Percentiles rank a stretch among this genome's conserved stretches.
phyloP scores from a whole-genome alignment of 2,797 vertebrate genomes.

The Pipistrellus kuhlii region DNA sequence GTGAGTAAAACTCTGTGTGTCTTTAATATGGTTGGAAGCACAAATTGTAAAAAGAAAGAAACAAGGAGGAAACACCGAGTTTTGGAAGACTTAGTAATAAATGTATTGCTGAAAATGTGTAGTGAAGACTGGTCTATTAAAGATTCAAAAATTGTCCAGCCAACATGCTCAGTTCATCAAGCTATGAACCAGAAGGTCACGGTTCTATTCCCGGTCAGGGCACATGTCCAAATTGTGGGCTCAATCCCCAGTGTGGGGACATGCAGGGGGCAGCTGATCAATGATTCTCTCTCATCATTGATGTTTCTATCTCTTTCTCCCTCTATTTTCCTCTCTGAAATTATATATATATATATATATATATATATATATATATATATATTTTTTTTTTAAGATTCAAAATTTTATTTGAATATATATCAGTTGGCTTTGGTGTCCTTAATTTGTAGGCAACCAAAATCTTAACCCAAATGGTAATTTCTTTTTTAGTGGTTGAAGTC shows the following conservation, averaged over 20 bases:
- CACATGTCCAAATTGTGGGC: too few species aligned
- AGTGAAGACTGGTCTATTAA: not conserved
- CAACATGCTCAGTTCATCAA: too few species aligned
- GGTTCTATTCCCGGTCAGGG: too few species aligned
- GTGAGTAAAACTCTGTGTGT: not conserved
- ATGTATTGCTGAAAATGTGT: not conserved
- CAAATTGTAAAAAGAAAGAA: not conserved
- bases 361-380: too few species aligned
- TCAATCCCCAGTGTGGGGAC: too few species aligned
- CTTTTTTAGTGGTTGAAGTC: not conserved
- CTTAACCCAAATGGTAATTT: not conserved
- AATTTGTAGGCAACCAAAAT: not conserved
- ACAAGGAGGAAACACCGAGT: not conserved
- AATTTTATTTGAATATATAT: not conserved
- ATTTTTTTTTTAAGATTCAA: too few species aligned
- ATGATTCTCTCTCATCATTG: too few species aligned
- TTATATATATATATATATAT: too few species aligned
- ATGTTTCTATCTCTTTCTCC: too few species aligned
- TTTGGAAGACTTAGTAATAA: constrained; percentile 25
- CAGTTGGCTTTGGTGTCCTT: not conserved
- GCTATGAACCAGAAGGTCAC: too few species aligned
- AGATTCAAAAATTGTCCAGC: not conserved
- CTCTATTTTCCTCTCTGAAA: too few species aligned
- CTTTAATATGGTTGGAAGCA: not conserved
- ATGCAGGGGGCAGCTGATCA: too few species aligned